These are phyloP conservation scores for Onychorhynchus coronatus DNA, from an alignment of 2,113 vertebrate genomes.

Conservation along the genomic window DNA sequence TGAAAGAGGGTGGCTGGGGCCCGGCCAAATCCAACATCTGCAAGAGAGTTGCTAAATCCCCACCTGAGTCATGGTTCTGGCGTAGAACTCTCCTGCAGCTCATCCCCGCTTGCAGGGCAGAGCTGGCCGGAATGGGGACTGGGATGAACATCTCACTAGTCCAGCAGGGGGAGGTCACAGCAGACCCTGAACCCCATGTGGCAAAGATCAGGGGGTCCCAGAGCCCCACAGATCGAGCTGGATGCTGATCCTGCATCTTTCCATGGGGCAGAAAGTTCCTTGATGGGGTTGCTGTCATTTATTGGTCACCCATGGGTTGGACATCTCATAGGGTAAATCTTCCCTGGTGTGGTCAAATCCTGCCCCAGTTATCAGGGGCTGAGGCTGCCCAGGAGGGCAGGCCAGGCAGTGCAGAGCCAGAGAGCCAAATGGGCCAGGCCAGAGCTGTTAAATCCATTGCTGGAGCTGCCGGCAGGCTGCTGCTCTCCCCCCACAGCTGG, in stretches of 20 bases:
- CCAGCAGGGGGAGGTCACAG: not conserved
- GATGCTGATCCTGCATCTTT: not conserved
- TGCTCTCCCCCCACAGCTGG: not conserved
- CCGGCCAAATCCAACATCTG: not conserved
- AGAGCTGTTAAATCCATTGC: constrained; percentile 48
- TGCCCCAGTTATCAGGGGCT: not conserved
- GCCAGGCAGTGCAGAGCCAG: not conserved
- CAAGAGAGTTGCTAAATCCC: constrained; percentile 2
- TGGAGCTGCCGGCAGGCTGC: not conserved
- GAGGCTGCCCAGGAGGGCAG: not conserved
- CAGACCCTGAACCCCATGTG: not conserved
- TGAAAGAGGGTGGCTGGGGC: not conserved
- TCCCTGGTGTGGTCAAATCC: not conserved
- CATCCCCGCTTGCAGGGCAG: not conserved
- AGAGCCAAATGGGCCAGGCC: not conserved
- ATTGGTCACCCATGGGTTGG: not conserved
- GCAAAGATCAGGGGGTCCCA: not conserved
- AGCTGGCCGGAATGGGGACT: not conserved
- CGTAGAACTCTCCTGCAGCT: not conserved
- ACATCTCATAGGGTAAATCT: not conserved
- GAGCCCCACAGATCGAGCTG: not conserved
- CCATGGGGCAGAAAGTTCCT: not conserved
- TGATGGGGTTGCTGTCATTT: fast-evolving
- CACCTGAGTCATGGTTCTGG: constrained; percentile 48
- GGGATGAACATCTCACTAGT: not conserved